These are phyloP conservation scores for Diorhabda carinulata DNA, from an alignment of 1,140 invertebrate genomes.

Conservation along the genomic window DNA sequence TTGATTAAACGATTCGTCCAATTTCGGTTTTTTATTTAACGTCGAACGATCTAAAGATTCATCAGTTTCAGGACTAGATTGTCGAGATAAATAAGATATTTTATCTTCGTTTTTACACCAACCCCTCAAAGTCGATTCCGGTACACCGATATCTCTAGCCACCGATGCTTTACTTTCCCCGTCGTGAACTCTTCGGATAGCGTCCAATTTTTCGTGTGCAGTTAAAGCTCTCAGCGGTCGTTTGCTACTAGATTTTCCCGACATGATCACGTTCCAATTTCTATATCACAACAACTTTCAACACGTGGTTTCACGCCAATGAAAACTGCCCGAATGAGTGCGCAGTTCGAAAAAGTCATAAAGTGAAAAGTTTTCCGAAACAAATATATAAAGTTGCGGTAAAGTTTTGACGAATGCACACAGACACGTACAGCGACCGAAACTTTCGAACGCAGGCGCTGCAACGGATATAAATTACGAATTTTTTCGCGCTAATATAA, in stretches of 20 bases:
- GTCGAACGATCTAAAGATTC: slow-evolving; percentile 30
- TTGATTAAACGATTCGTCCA: slow-evolving; percentile 44
- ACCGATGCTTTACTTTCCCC: slow-evolving; percentile 80
- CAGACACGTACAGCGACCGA: slow-evolving; percentile 4
- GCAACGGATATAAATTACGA: slow-evolving; percentile 5
- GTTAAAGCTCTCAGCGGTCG: slow-evolving; percentile 66
- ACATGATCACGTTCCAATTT: slow-evolving; percentile 28
- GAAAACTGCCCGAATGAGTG: slow-evolving; percentile 24
- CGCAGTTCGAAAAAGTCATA: slow-evolving; percentile 36
- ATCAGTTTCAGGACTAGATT: slow-evolving; percentile 59
- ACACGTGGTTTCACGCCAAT: slow-evolving; percentile 34
- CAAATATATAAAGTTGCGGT: slow-evolving; percentile 26
- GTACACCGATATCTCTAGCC: slow-evolving; percentile 74
- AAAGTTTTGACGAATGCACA: slow-evolving; percentile 32
- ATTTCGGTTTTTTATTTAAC: slow-evolving; percentile 52
- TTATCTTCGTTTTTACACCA: slow-evolving; percentile 84
- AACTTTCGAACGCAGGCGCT: slow-evolving; percentile 26
- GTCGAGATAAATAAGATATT: slow-evolving; percentile 64
- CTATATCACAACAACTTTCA: slow-evolving; percentile 17
- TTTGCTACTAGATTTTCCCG: slow-evolving; percentile 54
- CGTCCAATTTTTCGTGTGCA: slow-evolving; percentile 71
- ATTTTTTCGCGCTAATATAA: slow-evolving; percentile 6
- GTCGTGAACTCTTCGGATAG: slow-evolving; percentile 73
- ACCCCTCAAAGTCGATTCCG: slow-evolving; percentile 74
- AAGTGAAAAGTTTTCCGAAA: slow-evolving; percentile 23